These are phyloP conservation scores for Procambarus clarkii DNA, from an alignment of 1,140 invertebrate genomes.

Conservation along the genomic window DNA sequence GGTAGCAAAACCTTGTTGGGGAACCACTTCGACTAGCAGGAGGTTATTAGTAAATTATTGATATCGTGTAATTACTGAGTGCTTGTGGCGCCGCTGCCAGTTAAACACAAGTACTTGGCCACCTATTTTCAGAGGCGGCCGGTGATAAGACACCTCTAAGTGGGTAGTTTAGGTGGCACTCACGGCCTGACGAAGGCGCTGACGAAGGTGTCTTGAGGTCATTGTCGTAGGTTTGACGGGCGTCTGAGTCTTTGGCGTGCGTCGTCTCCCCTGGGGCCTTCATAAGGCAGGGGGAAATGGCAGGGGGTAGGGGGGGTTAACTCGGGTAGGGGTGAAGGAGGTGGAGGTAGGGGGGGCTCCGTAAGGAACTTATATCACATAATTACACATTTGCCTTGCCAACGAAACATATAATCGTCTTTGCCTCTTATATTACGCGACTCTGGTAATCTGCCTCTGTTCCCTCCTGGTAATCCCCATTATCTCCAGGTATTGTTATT, in stretches of 20 bases:
- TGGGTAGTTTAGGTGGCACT: slow-evolving; percentile 13
- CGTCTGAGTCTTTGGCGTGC: background rate
- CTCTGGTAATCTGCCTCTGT: slow-evolving; percentile 36
- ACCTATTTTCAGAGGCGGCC: slow-evolving; percentile 31
- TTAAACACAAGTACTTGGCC: slow-evolving; percentile 42
- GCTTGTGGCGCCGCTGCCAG: slow-evolving; percentile 36
- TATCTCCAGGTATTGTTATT: slow-evolving; percentile 27
- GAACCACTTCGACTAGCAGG: slow-evolving; percentile 45
- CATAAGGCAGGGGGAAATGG: too few relatives aligned
- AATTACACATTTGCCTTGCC: slow-evolving; percentile 49
- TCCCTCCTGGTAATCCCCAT: background rate
- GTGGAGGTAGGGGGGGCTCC: background rate
- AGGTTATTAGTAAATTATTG: slow-evolving; percentile 59
- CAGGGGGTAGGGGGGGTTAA: background rate
- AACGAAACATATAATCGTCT: slow-evolving; percentile 37
- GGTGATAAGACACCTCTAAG: slow-evolving; percentile 16
- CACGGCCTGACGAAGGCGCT: slow-evolving; percentile 2
- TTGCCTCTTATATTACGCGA: slow-evolving; percentile 24
- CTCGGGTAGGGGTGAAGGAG: background rate
- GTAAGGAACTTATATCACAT: slow-evolving; percentile 40
- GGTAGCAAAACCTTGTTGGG: slow-evolving; percentile 19
- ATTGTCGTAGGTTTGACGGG: background rate
- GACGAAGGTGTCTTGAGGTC: background rate
- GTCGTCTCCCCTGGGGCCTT: background rate
- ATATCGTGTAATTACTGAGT: slow-evolving; percentile 51